A percentile compares a stretch with the other conserved stretches of the same genome.
These are phyloP conservation scores for Tetraodon nigroviridis DNA, from an alignment of 2,113 vertebrate genomes.

Conservation along the genomic window DNA sequence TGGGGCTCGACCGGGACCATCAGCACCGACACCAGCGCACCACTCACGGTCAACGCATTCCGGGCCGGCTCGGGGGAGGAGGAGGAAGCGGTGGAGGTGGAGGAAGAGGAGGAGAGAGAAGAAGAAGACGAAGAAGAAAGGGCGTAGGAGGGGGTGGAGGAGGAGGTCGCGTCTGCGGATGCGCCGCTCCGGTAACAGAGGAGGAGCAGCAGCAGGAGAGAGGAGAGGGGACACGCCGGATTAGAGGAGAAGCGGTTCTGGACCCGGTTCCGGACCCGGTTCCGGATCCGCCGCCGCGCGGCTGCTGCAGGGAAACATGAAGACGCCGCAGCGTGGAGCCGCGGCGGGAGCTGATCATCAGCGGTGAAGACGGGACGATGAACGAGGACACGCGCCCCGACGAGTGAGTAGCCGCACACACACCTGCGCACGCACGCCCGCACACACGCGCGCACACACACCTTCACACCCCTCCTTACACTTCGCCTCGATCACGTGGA, in stretches of 20 bases:
- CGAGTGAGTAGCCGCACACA: conserved; percentile 77
- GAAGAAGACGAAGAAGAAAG: conserved; percentile 1
- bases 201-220: conserved; percentile 12
- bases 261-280: not conserved
- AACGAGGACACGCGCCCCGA: conserved; percentile 86
- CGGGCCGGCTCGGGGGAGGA: conserved; percentile 25
- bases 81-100: conserved; percentile 14
- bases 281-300: not conserved
- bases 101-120: not conserved
- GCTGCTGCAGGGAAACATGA: conserved; percentile 71
- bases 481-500: too few species aligned
- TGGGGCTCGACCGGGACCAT: conserved; percentile 85
- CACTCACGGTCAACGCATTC: conserved; percentile 52
- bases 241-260: not conserved
- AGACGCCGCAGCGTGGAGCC: conserved; percentile 73
- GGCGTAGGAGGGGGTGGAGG: conserved; percentile 8
- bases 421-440: conserved; percentile 28
- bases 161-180: conserved; percentile 12
- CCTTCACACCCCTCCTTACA: conserved; percentile 1
- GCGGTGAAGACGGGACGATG: conserved; percentile 79
- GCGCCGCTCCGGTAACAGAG: conserved; percentile 35
- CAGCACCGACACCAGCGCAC: conserved; percentile 70
- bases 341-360: conserved; percentile 71
- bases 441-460: conserved; percentile 28
- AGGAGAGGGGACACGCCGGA: not conserved